Base-by-base conservation (phyloP, 2,113 vertebrate species). In the Charadrius vociferus region DNA sequence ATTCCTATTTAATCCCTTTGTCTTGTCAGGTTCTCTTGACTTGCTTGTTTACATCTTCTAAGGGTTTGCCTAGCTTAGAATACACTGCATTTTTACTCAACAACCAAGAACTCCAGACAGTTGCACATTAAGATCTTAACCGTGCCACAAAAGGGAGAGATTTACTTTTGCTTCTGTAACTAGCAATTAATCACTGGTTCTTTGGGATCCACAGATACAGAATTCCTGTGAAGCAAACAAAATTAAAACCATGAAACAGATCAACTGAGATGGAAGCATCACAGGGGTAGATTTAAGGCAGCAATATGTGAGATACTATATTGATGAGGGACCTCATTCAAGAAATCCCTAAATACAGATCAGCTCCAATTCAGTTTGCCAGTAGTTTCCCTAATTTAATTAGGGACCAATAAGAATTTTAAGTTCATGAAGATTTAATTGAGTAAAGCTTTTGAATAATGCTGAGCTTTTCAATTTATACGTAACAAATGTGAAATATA, bases 401-500 rank as follows among this genome's bases (percentile, higher is more conserved):
- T 96, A 91, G 72, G 26, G 70, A 89, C 65, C 86, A 94, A 91
- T 93, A 96, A 93, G 81, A 95, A 95, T 84, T 92, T 96, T 94
- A 91, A 88, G 91, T 83, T 95, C 81, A 95, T 67, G 72, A 96
- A 96, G 82, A 90, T 97, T 90, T 94, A 96, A 97, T 90, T 97
- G 97, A 95, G 88, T 96, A 95, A 91, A 81, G 47, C 74, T 91
- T 92, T 88, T 93, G 81, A 95, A 96, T 96, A 97, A 95, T 67
- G 87, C 67, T 81, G 65, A 73, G 95, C 78, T 97, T 95, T 97
- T 97, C 95, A 90, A 94, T 96, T 91, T 97, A 63, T 81, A 45
- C 91, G 87, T 95, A 80, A 93, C n/a, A 97, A 94, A 96, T 86
- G 79, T 93, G 65, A 96, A 97, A 97, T 83, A 90, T 91, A 96